These are phyloP conservation scores for Antennarius striatus DNA, from an alignment of 2,113 vertebrate species.

Conservation along the genomic window DNA sequence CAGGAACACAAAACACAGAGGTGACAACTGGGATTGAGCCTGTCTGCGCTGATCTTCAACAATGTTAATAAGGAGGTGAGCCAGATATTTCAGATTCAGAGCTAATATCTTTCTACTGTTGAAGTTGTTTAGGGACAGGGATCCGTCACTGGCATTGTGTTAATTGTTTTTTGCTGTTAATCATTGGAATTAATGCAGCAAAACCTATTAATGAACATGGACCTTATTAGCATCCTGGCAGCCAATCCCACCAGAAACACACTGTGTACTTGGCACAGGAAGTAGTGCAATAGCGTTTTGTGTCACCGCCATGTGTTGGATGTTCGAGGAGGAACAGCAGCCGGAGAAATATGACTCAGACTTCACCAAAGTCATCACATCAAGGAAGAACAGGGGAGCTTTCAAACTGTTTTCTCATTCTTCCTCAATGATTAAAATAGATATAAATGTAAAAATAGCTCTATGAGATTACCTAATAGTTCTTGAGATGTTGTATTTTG, in stretches of 20 bases:
- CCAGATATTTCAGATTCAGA: slow-evolving; percentile 13
- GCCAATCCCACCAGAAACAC: slow-evolving; percentile 47
- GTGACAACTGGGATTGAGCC: no score
- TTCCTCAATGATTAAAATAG: neutral
- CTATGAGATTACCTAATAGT: slow-evolving; percentile 11
- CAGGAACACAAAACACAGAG: no score
- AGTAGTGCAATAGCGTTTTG: slow-evolving; percentile 66
- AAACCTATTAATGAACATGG: slow-evolving; percentile 32
- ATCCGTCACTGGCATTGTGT: slow-evolving; percentile 31
- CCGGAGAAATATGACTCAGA: slow-evolving; percentile 68
- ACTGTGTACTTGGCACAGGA: slow-evolving; percentile 69
- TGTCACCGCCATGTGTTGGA: slow-evolving; percentile 64
- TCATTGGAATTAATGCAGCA: slow-evolving; percentile 34
- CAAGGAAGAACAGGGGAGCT: slow-evolving; percentile 27
- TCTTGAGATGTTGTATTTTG: neutral
- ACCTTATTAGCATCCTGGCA: slow-evolving; percentile 26
- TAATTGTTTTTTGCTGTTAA: slow-evolving; percentile 34
- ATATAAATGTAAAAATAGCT: slow-evolving; percentile 4
- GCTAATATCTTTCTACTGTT: slow-evolving; percentile 40
- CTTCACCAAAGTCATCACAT: slow-evolving; percentile 44
- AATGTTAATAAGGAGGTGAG: slow-evolving; percentile 34
- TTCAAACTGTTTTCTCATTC: slow-evolving; percentile 8
- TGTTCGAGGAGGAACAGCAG: slow-evolving; percentile 57
- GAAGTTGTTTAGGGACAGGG: slow-evolving; percentile 36
- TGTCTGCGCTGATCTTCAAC: slow-evolving; percentile 18